Conservation (phyloP, 1,140 invertebrate genomes). For the Onthophagus taurus region DNA sequence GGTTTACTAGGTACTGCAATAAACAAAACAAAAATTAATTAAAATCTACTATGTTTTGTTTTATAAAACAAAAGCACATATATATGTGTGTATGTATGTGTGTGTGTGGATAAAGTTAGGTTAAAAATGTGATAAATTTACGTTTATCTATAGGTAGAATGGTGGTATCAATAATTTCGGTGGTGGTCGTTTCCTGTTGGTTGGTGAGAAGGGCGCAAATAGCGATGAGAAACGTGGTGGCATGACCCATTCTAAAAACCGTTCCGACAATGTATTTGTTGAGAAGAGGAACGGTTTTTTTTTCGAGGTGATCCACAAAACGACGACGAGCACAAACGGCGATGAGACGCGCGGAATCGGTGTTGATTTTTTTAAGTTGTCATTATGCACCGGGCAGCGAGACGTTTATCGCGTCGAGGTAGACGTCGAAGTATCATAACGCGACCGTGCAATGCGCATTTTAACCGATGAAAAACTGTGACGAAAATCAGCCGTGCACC, state of each 20-base stretch:
- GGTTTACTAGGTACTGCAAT: constrained; percentile 66
- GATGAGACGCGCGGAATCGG: background rate
- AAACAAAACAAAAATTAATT: constrained; percentile 14
- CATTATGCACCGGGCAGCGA: too few relatives aligned
- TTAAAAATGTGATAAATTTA: constrained; percentile 2
- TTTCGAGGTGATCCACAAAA: background rate
- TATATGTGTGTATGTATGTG: constrained; percentile 2
- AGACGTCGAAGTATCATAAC: too few relatives aligned
- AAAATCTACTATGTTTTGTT: background rate
- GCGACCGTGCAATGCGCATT: too few relatives aligned
- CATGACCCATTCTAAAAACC: constrained; percentile 34
- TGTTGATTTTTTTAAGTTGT: background rate
- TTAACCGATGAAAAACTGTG: too few relatives aligned
- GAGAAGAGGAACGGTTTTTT: background rate
- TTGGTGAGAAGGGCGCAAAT: constrained; percentile 19
- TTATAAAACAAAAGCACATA: background rate
- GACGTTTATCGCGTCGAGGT: too few relatives aligned
- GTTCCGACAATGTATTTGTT: constrained; percentile 11
- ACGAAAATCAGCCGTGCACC: too few relatives aligned
- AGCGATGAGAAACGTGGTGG: constrained; percentile 27
- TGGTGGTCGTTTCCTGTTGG: constrained; percentile 20
- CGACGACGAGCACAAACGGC: background rate
- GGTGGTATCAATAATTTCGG: constrained; percentile 20
- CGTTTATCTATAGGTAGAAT: constrained; percentile 13
- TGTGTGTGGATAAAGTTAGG: constrained; percentile 18